Evolutionary conservation across 1,140 invertebrate genomes (phyloP).

Genomic region (Leguminivora glycinivorella): DNA sequence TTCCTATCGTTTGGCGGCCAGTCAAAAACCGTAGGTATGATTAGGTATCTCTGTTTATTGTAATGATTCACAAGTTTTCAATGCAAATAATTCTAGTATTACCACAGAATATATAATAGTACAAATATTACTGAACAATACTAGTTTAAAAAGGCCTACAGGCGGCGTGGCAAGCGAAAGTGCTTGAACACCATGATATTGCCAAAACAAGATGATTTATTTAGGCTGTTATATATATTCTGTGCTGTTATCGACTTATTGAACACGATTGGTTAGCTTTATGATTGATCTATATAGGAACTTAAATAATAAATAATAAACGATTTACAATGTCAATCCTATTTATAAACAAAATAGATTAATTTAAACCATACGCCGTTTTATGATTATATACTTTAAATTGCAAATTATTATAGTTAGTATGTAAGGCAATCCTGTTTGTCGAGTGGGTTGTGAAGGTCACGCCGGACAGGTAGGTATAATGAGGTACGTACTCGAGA

Average conservation of each 20-base stretch:
- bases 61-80: too few relatives aligned
- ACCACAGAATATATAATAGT: too few relatives aligned
- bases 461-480: neutral
- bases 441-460: slow-evolving; percentile 20
- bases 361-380: neutral
- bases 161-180: neutral
- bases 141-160: neutral
- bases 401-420: slow-evolving; percentile 16
- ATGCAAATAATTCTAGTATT: neutral
- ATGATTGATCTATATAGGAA: neutral
- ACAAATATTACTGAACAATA: neutral
- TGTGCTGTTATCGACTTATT: too few relatives aligned
- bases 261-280: neutral
- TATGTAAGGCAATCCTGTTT: slow-evolving; percentile 11
- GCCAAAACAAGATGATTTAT: neutral
- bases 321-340: neutral
- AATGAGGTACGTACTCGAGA: neutral
- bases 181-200: neutral
- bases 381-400: neutral
- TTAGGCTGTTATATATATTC: neutral
- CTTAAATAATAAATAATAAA: too few relatives aligned
- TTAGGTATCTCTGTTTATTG: too few relatives aligned
- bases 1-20: too few relatives aligned
- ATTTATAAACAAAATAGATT: neutral
- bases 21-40: too few relatives aligned